Evolutionary conservation across 2,888 invertebrate species (phyloP), one percentile per base, ranked within the genome.

Genomic region (Drosophila meridionalis): DNA sequence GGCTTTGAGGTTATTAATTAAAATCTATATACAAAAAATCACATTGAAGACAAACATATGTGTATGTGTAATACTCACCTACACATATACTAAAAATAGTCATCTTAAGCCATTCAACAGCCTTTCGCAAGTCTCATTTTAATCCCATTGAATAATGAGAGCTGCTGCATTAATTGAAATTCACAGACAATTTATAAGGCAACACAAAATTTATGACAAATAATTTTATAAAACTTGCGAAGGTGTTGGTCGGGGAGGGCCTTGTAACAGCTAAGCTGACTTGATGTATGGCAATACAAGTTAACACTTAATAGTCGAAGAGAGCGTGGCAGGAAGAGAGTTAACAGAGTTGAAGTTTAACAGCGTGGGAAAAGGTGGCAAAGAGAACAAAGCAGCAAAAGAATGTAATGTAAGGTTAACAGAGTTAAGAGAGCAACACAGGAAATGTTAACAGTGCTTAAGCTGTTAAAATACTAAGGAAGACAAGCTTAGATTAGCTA

Each of bases 131-230:
- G 28, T 40, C 20, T 34, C 38, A 20, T 50, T 20, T 32, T 34
- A 53, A 61, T 47, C 52, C 20, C 26, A 8, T 43, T 58, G 38
- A 79, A 30, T 69, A 69, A 70, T 64, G 42, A 34, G 50, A 47
- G 28, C 26, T 59, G 69, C 59, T 60, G 69, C 60, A 69, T 69
- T 78, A 71, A 71, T 64, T 61, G 55, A 63, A 81, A 68, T 57
- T 56, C 60, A 20, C 14, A 48, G 69, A 67, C 63, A 67, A 76
- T 71, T 71, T 76, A 80, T 55, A 40, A 40, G 60, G 26, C 47
- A 64, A 66, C 11, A 60, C 63, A 36, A 9, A 52, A 80, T 63
- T 71, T 70, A 77, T 63, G 55, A 52, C 59, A 52, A 47, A 76
- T 72, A 50, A 76, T 72, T 52, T 48, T 58, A 60, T 14, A 48